phyloP scores from a whole-genome alignment of 2,113 vertebrate species.

The Lasiurus borealis region DNA sequence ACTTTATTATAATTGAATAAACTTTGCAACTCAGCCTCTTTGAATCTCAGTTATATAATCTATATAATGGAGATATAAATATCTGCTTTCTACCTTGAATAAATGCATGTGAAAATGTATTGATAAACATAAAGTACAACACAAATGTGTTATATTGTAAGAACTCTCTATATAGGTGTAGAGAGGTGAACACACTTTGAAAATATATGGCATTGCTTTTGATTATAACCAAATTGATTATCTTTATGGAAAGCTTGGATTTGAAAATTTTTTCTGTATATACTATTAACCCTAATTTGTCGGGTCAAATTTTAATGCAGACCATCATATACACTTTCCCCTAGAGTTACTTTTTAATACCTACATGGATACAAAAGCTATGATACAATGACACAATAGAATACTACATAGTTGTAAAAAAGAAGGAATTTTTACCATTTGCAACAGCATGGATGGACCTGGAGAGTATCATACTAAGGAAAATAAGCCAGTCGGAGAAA shows the following conservation, averaged over 20 bases:
- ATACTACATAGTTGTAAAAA: no score
- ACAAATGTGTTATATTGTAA: neutral
- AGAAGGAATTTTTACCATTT: no score
- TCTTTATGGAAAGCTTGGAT: slow-evolving; percentile 1
- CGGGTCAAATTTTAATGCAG: neutral
- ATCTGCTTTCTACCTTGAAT: neutral
- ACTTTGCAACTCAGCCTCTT: neutral
- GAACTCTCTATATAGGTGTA: neutral
- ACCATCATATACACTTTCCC: neutral
- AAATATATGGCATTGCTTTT: neutral
- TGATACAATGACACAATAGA: no score
- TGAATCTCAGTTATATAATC: neutral
- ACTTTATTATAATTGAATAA: neutral
- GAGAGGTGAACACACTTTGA: neutral
- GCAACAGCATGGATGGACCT: no score
- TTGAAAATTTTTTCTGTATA: slow-evolving; percentile 39
- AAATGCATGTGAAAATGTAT: neutral
- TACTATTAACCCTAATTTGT: neutral
- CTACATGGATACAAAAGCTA: neutral
- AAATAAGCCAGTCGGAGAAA: no score
- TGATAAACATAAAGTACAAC: neutral
- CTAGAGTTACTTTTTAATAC: slow-evolving; percentile 14
- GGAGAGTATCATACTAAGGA: no score
- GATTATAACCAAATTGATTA: slow-evolving; percentile 23
- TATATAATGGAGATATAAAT: neutral